A percentile compares a stretch with the other conserved stretches of the same genome.
phyloP scores from a whole-genome alignment of 2,888 invertebrate species.

The Pseudeuparius sepicola region DNA sequence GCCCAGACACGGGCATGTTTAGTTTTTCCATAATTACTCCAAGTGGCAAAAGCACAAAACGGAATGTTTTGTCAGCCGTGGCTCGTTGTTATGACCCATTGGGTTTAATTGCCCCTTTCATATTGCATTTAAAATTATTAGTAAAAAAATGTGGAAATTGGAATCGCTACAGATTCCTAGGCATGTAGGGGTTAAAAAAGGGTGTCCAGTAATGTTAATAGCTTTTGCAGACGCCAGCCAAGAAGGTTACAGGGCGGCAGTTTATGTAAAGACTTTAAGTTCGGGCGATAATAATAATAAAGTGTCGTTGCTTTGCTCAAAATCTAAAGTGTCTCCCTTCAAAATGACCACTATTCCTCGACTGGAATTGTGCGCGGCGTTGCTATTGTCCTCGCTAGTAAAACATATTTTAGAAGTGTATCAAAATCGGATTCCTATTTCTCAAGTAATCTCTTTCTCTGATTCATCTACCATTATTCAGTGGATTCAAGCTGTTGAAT shows the following conservation, averaged over 20 bases:
- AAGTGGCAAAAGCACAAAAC: no score
- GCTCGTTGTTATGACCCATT: slow-evolving; percentile 11
- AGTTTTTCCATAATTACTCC: no score
- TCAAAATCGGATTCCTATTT: slow-evolving; percentile 3
- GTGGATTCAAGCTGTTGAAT: slow-evolving; percentile 1
- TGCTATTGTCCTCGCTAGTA: slow-evolving; percentile 1
- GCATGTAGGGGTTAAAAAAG: neutral
- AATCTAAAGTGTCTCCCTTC: slow-evolving; percentile 8
- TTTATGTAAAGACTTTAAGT: slow-evolving; percentile 7
- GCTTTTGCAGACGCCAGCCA: slow-evolving; percentile 11
- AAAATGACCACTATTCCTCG: slow-evolving; percentile 8
- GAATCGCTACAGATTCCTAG: neutral
- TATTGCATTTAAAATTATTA: slow-evolving; percentile 7
- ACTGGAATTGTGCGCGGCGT: slow-evolving; percentile 3
- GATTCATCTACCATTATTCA: slow-evolving; percentile 9
- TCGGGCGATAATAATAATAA: neutral
- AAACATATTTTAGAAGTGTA: slow-evolving; percentile 1
- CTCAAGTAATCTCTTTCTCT: slow-evolving; percentile 9
- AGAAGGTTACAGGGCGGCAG: slow-evolving; percentile 11
- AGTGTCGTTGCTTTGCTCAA: slow-evolving; percentile 6
- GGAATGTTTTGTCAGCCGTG: slow-evolving; percentile 9
- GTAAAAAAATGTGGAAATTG: slow-evolving; percentile 5
- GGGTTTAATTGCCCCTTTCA: slow-evolving; percentile 9
- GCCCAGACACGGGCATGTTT: slow-evolving; percentile 8
- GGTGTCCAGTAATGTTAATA: slow-evolving; percentile 7